Evolutionary conservation across 2,113 vertebrate genomes (phyloP).

Genomic region (Tringa solitaria): DNA sequence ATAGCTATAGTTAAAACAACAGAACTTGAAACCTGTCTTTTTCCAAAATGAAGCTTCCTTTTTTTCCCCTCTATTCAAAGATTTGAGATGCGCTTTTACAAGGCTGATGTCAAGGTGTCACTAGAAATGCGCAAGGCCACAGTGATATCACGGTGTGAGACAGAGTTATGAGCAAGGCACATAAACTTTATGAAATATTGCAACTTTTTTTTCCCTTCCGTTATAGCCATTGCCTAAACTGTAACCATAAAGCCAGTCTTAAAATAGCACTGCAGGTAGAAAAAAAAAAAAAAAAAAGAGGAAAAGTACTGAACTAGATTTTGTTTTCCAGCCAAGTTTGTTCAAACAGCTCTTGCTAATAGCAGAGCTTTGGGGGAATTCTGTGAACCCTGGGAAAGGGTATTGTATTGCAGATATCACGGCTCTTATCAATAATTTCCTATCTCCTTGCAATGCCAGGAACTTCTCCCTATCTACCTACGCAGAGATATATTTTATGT

Average conservation of each 20-base stretch:
- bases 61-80: background rate
- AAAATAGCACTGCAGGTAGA: conserved; percentile 29
- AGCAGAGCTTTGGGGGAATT: background rate
- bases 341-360: background rate
- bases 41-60: background rate
- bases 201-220: background rate
- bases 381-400: background rate
- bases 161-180: background rate
- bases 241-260: background rate
- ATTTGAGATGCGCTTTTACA: background rate
- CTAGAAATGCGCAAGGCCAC: background rate
- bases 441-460: background rate
- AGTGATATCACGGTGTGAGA: background rate
- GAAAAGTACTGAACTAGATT: background rate
- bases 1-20: background rate
- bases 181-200: background rate
- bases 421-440: background rate
- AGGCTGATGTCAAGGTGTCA: background rate
- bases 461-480: background rate
- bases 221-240: conserved; percentile 3
- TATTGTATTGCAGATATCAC: background rate
- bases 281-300: background rate
- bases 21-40: background rate
- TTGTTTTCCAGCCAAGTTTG: conserved; percentile 8
- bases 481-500: background rate